A percentile compares a stretch with the other conserved stretches of the same genome.
Conservation (phyloP, 2,797 vertebrate species). For the Loriculus beryllinus region DNA sequence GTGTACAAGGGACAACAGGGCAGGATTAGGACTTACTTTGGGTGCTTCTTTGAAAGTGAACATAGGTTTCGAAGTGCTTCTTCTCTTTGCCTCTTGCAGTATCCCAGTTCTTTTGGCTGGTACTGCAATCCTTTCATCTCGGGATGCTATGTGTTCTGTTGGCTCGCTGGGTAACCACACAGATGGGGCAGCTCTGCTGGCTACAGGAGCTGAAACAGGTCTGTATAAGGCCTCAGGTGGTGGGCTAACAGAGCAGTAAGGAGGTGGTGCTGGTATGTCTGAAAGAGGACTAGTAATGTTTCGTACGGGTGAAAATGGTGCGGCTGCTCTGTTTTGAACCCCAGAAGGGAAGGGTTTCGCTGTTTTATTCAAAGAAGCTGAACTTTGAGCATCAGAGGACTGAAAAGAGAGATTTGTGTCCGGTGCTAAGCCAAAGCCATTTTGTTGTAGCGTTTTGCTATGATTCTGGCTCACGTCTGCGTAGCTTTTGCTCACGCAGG, state of each 20-base stretch:
- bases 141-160: slow-evolving; percentile 90
- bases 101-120: slow-evolving; percentile 92
- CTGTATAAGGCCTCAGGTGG: slow-evolving; percentile 79
- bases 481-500: slow-evolving; percentile 77
- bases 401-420: slow-evolving; percentile 71
- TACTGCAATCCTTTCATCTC: slow-evolving; percentile 93
- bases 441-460: slow-evolving; percentile 73
- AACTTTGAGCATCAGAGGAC: slow-evolving; percentile 75
- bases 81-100: slow-evolving; percentile 85
- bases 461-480: slow-evolving; percentile 76
- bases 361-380: slow-evolving; percentile 80
- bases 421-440: slow-evolving; percentile 74
- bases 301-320: slow-evolving; percentile 78
- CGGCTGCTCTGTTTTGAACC: slow-evolving; percentile 74
- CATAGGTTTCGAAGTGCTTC: slow-evolving; percentile 88
- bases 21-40: slow-evolving; percentile 93
- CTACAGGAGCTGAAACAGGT: slow-evolving; percentile 66
- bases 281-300: slow-evolving; percentile 77
- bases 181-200: slow-evolving; percentile 57
- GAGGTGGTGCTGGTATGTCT: slow-evolving; percentile 79
- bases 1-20: slow-evolving; percentile 87
- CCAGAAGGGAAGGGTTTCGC: slow-evolving; percentile 85
- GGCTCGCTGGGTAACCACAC: slow-evolving; percentile 82
- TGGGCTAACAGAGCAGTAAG: slow-evolving; percentile 75
- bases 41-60: slow-evolving; percentile 94